These are phyloP conservation scores for Echeneis naucrates DNA, from an alignment of 2,797 vertebrate species.

Conservation along the genomic window DNA sequence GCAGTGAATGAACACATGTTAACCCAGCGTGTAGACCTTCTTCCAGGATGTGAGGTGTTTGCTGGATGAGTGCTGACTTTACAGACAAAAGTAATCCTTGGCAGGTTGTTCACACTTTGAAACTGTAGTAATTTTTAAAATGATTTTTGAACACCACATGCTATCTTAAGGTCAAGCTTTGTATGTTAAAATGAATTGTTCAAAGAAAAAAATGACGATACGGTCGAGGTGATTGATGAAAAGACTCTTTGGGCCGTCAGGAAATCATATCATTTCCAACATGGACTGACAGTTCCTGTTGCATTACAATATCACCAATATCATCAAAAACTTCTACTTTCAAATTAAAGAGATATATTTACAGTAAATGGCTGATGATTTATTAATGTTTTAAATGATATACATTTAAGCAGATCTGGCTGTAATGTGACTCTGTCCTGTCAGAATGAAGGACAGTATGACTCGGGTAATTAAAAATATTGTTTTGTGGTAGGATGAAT, in stretches of 20 bases:
- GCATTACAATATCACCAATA: constrained; percentile 7
- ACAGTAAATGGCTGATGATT: constrained; percentile 9
- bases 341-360: constrained; percentile 2
- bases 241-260: neutral
- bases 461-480: neutral
- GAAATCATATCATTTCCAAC: constrained; percentile 8
- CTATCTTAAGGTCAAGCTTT: neutral
- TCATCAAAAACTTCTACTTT: neutral
- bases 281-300: neutral
- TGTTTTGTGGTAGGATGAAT: neutral
- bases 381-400: constrained; percentile 16
- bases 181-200: neutral
- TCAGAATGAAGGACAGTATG: constrained; percentile 13
- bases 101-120: constrained; percentile 9
- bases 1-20: neutral
- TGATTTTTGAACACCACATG: neutral
- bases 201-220: neutral
- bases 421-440: neutral
- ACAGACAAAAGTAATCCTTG: neutral
- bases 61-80: neutral
- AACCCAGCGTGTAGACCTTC: too few species aligned
- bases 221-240: neutral
- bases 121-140: neutral
- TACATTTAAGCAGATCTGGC: constrained; percentile 7
- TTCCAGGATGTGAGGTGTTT: neutral